Base-by-base conservation (phyloP, 2,113 vertebrate genomes). In the Galbula dea region DNA sequence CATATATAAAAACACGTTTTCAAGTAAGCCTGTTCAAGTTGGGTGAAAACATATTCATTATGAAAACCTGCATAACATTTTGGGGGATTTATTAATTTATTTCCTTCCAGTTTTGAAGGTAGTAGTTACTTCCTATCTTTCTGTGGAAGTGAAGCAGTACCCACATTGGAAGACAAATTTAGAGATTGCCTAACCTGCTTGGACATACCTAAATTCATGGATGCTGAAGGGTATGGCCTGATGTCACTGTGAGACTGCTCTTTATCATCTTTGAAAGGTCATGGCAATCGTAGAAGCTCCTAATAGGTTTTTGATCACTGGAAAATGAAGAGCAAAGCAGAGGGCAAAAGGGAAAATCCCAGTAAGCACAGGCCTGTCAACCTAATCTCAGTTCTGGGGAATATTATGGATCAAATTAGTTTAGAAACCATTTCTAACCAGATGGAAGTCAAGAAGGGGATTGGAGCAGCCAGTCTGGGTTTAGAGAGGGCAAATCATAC, bases 21-120 rank as follows among this genome's bases (percentile, higher is more conserved):
- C 76, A 92, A 88, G 84, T 51, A 86, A 87, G 52, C 61, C 67
- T 92, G 37, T 58, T 96, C 46, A 89, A 91, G 69, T 34, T 92
- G 51, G 15, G 69, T 72, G 37, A 73, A 54, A 96, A 92, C 59
- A 89, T 61, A 95, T 39, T 83, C 52, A 89, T 95, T 89, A 96
- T 76, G 51, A 83, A 94, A 96, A 67, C 51, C 92, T 91, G 71
- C 90, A 78, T 43, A 90, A 76, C 9, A 78, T 93, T 93, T 94
- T 37, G 55, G 43, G 95, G 18, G 76, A 83, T 69, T 83, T 39
- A 74, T 69, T 76, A 89, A 78, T 85, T 67, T 81, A 55, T 67
- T 82, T 96, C 45, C 27, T 88, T 90, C 77, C 83, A 78, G 86
- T 73, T 94, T 96, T 90, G 77, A 93, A 86, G 48, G 69, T 11